Percentiles rank a stretch among this genome's conserved stretches.
Evolutionary conservation across 1,140 invertebrate genomes (phyloP).

Genomic region (Cardiocondyla obscurior): DNA sequence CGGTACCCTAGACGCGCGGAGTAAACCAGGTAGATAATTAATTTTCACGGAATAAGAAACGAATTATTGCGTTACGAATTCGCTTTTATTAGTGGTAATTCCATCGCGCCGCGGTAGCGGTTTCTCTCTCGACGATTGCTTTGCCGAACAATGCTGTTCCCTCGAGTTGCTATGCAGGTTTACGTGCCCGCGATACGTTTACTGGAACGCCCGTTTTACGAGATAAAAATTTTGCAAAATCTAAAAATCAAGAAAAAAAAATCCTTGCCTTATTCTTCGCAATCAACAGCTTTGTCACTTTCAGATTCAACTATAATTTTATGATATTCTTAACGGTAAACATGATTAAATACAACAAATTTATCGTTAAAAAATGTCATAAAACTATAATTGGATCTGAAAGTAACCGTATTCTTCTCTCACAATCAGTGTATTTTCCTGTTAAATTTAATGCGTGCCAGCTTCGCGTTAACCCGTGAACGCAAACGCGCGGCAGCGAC

Average conservation of each 20-base stretch:
- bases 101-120: slow-evolving; percentile 19
- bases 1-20: background rate
- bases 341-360: too few relatives aligned
- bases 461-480: background rate
- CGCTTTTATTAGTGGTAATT: slow-evolving; percentile 55
- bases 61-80: slow-evolving; percentile 72
- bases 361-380: too few relatives aligned
- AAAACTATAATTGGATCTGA: too few relatives aligned
- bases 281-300: background rate
- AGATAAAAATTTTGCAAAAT: background rate
- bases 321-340: too few relatives aligned
- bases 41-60: slow-evolving; percentile 74
- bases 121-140: slow-evolving; percentile 27
- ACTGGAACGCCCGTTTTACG: background rate
- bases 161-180: slow-evolving; percentile 52
- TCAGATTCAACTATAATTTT: too few relatives aligned
- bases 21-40: slow-evolving; percentile 69
- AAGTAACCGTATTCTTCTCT: too few relatives aligned
- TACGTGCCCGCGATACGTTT: background rate
- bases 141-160: slow-evolving; percentile 42
- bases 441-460: slow-evolving; percentile 3
- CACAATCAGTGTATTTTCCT: too few relatives aligned
- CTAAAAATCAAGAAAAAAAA: too few relatives aligned
- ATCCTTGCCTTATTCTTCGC: background rate
- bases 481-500: background rate